Conservation (phyloP, 2,113 vertebrate genomes). For the Illadopsis cleaveri region DNA sequence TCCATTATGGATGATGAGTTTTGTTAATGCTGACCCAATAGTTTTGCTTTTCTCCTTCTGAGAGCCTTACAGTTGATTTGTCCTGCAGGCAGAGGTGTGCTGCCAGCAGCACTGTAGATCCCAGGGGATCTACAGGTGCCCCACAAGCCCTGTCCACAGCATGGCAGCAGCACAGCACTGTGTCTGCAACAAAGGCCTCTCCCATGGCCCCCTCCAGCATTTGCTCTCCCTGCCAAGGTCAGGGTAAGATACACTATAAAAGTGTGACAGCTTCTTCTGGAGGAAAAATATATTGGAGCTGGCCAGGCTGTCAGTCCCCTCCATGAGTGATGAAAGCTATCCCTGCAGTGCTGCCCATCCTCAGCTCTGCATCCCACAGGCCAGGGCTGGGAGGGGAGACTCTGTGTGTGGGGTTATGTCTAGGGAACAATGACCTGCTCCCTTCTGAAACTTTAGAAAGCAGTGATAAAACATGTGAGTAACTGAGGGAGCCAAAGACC, state of each 20-base stretch:
- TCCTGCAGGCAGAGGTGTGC: neutral
- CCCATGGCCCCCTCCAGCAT: neutral
- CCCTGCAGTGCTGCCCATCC: rapidly evolving
- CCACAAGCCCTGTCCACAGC: neutral
- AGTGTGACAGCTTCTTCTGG: neutral
- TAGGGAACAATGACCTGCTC: neutral
- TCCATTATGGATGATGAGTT: neutral
- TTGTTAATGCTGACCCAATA: neutral
- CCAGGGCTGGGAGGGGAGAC: neutral
- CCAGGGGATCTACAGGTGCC: neutral
- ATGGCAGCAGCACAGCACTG: neutral
- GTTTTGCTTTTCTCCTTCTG: neutral
- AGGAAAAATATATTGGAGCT: rapidly evolving
- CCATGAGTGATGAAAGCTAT: rapidly evolving
- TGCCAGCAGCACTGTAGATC: neutral
- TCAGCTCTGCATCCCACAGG: neutral
- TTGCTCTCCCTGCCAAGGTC: neutral
- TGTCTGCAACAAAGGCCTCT: neutral
- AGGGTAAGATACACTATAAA: neutral
- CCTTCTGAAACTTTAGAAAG: neutral
- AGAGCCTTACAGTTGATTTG: neutral
- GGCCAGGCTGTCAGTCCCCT: neutral
- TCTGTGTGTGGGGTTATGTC: neutral
- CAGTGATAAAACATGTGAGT: neutral
- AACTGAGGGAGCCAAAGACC: neutral